These are phyloP conservation scores for Thamnophis sirtalis DNA, from an alignment of 2,113 vertebrate species.

Conservation along the genomic window DNA sequence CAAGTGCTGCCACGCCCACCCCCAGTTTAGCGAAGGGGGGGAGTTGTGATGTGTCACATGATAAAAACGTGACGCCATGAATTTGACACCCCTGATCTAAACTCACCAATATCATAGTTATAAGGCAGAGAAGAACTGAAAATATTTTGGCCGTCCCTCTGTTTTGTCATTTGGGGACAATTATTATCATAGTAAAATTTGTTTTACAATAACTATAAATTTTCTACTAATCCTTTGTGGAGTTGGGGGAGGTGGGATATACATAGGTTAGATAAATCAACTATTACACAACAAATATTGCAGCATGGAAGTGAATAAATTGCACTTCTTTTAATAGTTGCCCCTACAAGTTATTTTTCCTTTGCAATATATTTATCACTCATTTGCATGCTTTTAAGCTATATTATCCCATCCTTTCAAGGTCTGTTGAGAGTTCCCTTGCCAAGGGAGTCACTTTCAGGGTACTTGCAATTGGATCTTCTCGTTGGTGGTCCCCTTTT, in stretches of 20 bases:
- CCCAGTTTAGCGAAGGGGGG: too few relatives aligned
- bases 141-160: background rate
- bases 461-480: background rate
- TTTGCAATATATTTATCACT: background rate
- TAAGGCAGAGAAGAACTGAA: background rate
- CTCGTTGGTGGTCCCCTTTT: background rate
- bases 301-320: background rate
- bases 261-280: background rate
- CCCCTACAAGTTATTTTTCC: background rate
- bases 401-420: background rate
- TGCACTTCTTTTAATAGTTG: background rate
- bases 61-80: too few relatives aligned
- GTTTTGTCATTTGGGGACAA: background rate
- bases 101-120: background rate
- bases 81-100: background rate
- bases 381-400: background rate
- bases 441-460: background rate
- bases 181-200: background rate
- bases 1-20: too few relatives aligned
- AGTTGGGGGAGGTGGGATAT: background rate
- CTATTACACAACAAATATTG: background rate
- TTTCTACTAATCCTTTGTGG: conserved; percentile 9
- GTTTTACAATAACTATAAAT: conserved; percentile 22
- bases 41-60: too few relatives aligned
- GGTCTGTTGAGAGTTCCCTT: background rate